A percentile compares a stretch with the other conserved stretches of the same genome.
These are phyloP conservation scores for Asobara japonica DNA, from an alignment of 1,140 invertebrate genomes.

Conservation along the genomic window DNA sequence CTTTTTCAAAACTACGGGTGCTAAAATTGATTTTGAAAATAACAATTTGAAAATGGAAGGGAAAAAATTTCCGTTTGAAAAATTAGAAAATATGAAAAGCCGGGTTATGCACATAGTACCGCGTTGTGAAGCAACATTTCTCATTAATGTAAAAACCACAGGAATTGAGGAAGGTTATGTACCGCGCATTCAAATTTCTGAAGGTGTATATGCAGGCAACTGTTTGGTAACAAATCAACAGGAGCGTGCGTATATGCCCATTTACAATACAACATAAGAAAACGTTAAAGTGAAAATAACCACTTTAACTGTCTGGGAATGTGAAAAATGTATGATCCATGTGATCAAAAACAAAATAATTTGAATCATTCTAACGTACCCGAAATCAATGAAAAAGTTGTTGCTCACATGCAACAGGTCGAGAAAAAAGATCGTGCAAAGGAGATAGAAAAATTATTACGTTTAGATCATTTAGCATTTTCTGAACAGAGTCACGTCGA, in stretches of 20 bases:
- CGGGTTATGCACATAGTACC: constrained; percentile 10
- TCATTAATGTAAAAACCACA: background rate
- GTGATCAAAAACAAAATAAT: background rate
- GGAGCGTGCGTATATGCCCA: constrained; percentile 17
- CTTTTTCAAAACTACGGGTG: background rate
- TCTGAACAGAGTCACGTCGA: background rate
- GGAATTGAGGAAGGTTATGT: constrained; percentile 3
- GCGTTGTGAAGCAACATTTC: background rate
- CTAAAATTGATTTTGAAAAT: constrained; percentile 5
- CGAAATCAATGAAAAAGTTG: background rate
- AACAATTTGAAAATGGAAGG: background rate
- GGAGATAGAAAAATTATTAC: background rate
- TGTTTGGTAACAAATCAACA: constrained; percentile 6
- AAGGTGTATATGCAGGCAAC: constrained; percentile 6
- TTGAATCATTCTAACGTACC: no score
- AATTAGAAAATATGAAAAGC: background rate
- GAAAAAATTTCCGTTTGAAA: background rate
- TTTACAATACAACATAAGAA: constrained; percentile 8
- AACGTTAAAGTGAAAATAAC: background rate
- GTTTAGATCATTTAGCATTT: background rate
- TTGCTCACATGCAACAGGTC: no score
- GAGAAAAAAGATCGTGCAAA: background rate
- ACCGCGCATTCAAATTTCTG: constrained; percentile 1
- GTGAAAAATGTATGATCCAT: background rate
- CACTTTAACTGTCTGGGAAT: background rate